Percentiles rank a stretch among this genome's conserved stretches.
These are phyloP conservation scores for Ormyrus pomaceus DNA, from an alignment of 2,888 invertebrate genomes.

Conservation along the genomic window DNA sequence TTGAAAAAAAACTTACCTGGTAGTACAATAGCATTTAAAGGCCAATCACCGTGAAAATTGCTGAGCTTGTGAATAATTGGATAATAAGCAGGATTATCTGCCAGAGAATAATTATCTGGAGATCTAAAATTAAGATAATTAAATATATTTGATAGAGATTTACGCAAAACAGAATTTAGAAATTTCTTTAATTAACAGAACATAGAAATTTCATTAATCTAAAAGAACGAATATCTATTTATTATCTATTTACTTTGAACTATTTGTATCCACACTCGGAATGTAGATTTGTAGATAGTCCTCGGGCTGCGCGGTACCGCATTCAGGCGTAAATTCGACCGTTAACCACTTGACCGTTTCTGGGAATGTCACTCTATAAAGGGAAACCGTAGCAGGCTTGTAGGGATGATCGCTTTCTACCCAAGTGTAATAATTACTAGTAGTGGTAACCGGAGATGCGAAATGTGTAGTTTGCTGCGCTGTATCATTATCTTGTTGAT, in stretches of 20 bases:
- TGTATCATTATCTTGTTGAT: conserved; percentile 70
- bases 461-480: conserved; percentile 59
- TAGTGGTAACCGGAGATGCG: conserved; percentile 77
- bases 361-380: conserved; percentile 93
- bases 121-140: conserved; percentile 57
- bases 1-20: conserved; percentile 78
- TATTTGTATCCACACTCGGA: conserved; percentile 74
- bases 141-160: too few species aligned
- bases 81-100: conserved; percentile 77
- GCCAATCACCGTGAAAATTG: conserved; percentile 86
- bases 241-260: conserved; percentile 61
- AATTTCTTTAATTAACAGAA: conserved; percentile 12
- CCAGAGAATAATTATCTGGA: conserved; percentile 56
- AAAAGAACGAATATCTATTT: too few species aligned
- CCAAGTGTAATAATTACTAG: conserved; percentile 92
- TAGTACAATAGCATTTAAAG: conserved; percentile 88
- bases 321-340: conserved; percentile 94
- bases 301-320: conserved; percentile 95
- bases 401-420: conserved; percentile 99
- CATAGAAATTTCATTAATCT: conserved; percentile 19
- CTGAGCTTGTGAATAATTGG: conserved; percentile 83
- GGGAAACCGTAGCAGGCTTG: conserved; percentile 89
- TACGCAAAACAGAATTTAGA: not conserved
- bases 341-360: conserved; percentile 93
- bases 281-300: conserved; percentile 88